Conservation (phyloP, 2,113 vertebrate species). For the Bombycilla garrulus region DNA sequence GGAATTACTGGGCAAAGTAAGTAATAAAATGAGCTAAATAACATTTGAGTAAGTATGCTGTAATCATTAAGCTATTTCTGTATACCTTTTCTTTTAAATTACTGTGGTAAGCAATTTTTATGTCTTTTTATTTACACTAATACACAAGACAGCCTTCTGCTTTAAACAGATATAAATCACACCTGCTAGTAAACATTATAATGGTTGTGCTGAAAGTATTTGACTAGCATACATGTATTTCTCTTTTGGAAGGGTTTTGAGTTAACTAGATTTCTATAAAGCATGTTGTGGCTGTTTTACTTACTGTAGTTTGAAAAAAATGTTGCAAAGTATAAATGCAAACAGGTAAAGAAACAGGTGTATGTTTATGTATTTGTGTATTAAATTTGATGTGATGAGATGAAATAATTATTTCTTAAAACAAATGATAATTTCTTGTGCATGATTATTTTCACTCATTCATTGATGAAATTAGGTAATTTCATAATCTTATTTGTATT, state of each 20-base stretch:
- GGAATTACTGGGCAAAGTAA: slow-evolving; percentile 93
- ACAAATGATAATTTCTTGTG: neutral
- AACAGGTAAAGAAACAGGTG: neutral
- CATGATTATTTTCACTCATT: neutral
- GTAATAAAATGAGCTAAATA: slow-evolving; percentile 31
- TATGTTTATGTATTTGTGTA: neutral
- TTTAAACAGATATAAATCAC: neutral
- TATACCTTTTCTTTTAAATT: neutral
- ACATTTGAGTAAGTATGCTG: neutral
- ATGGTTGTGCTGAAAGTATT: neutral
- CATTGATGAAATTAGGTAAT: neutral
- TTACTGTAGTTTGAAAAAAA: neutral
- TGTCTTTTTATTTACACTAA: neutral
- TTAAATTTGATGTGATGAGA: neutral
- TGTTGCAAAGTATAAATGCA: neutral
- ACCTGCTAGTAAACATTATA: neutral
- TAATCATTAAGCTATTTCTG: neutral
- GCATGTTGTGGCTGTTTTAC: neutral
- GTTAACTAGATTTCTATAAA: neutral
- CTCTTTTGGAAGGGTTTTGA: neutral
- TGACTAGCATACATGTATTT: neutral
- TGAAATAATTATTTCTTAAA: neutral
- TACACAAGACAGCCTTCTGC: neutral
- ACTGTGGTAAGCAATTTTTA: neutral
- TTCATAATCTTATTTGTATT: neutral